A percentile compares a stretch with the other conserved stretches of the same genome.
Conservation (phyloP, 2,888 invertebrate species). For the Abrostola tripartita region DNA sequence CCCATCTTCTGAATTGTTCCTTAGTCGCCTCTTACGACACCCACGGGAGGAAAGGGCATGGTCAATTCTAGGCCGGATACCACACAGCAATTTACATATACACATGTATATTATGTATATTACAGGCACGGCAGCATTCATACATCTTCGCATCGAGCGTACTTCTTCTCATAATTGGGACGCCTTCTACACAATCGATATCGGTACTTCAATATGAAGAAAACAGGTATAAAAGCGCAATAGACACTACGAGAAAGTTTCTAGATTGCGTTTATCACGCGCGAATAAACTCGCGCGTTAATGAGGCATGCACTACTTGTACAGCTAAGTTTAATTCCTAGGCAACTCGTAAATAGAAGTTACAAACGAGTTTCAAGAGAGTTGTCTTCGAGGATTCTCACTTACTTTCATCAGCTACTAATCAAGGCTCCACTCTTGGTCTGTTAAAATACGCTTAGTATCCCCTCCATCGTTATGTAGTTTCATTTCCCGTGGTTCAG, state of each 20-base stretch:
- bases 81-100: too few species aligned
- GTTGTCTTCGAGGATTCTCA: neutral
- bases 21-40: too few species aligned
- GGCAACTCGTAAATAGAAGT: neutral
- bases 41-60: too few species aligned
- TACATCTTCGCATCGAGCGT: too few species aligned
- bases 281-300: neutral
- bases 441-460: too few species aligned
- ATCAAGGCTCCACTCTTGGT: neutral
- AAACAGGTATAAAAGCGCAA: neutral
- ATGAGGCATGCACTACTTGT: neutral
- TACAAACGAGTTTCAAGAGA: neutral
- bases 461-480: too few species aligned
- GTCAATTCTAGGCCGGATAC: too few species aligned
- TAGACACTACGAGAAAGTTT: neutral
- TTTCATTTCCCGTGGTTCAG: too few species aligned
- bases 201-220: neutral
- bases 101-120: too few species aligned
- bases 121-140: too few species aligned
- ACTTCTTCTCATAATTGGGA: too few species aligned
- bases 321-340: neutral
- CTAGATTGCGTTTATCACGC: conserved; percentile 3
- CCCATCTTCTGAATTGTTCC: too few species aligned
- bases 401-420: neutral
- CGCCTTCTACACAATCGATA: neutral